Evolutionary conservation across 64 coral and sea anemone genomes (phyloP), one percentile per base, ranked within the genome.

Genomic region (Orbicella faveolata): DNA sequence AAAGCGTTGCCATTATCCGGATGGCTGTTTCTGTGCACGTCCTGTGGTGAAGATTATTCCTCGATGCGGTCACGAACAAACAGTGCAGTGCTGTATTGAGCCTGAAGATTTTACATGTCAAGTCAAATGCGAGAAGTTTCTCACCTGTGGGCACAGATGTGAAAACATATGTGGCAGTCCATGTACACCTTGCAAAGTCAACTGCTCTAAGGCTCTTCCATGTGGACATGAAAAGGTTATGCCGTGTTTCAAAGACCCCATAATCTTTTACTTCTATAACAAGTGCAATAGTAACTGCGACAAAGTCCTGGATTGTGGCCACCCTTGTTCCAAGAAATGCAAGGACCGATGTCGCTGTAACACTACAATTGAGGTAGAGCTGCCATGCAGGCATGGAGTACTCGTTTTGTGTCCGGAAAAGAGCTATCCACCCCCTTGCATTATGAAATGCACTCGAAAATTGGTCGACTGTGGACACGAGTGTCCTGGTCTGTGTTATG

Each of bases 311-410:
- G 15, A 83, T 15, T 96, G 94, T 87, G 76, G 61, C 13, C 94
- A 96, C 74, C 90, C 20, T 15, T 96, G 94, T 73, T 85, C 82
- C 67, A 51, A 53, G 82, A 85, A 70, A 72, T 85, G 82, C 63
- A 52, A 35, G 3, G 7, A 85, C 13, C 9, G 4, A 33, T 85
- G 81, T 76, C 68, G 23, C 18, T 85, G 82, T 8, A 68, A 85
- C 62, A 72, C 18, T 15, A 52, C n/a, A 85, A 52, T 85, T 85
- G 64, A 66, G 12, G 21, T 72, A 1, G 17, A 37, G n/a, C 19
- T 85, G 21, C 63, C 81, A 13, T 84, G 81, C 41, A 39, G 25
- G 37, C 81, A 84, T n/a, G 11, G 10, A 14, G 41, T 69, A n/a
- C 2, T 37, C 11, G 15, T 84, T 13, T 39, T 84, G 23, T 84